Conservation (phyloP, 2,797 vertebrate genomes). For the Chrysocyon brachyurus region DNA sequence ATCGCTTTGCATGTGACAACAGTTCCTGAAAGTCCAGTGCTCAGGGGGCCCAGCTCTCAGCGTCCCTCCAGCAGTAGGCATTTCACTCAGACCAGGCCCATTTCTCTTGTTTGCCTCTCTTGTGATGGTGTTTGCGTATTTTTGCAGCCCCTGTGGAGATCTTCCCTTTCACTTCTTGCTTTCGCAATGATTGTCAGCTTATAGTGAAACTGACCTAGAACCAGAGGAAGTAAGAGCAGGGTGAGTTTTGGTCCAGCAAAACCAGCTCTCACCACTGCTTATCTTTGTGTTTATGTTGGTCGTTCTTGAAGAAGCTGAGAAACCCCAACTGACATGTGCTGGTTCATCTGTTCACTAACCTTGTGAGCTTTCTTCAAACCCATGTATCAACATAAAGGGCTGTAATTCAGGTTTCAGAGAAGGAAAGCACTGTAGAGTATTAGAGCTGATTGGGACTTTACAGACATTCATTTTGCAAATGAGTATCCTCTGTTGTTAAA, state of each 20-base stretch:
- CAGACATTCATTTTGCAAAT: constrained; percentile 48
- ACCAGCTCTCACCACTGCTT: neutral
- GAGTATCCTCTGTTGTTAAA: neutral
- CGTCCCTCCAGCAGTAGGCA: fast-evolving
- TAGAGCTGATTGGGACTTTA: constrained; percentile 35
- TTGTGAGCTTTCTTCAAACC: constrained; percentile 34
- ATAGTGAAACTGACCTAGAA: constrained; percentile 67
- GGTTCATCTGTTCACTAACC: neutral
- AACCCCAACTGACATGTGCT: neutral
- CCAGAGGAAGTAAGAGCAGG: constrained; percentile 74
- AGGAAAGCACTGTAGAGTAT: constrained; percentile 7
- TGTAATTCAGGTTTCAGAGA: constrained; percentile 13
- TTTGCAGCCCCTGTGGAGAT: constrained; percentile 45
- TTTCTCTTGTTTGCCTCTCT: neutral
- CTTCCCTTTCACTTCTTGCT: constrained; percentile 87
- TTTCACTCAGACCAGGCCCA: neutral
- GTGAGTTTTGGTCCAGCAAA: constrained; percentile 45
- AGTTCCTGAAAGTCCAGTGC: neutral
- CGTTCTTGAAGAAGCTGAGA: constrained; percentile 16
- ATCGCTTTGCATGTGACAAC: neutral
- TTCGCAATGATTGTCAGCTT: constrained; percentile 81
- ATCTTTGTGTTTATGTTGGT: neutral
- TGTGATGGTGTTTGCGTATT: constrained; percentile 51
- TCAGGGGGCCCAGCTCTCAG: neutral
- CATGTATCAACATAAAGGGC: constrained; percentile 11